These are phyloP conservation scores for Hippocampus kuda DNA, from an alignment of 2,797 vertebrate species.

Conservation along the genomic window DNA sequence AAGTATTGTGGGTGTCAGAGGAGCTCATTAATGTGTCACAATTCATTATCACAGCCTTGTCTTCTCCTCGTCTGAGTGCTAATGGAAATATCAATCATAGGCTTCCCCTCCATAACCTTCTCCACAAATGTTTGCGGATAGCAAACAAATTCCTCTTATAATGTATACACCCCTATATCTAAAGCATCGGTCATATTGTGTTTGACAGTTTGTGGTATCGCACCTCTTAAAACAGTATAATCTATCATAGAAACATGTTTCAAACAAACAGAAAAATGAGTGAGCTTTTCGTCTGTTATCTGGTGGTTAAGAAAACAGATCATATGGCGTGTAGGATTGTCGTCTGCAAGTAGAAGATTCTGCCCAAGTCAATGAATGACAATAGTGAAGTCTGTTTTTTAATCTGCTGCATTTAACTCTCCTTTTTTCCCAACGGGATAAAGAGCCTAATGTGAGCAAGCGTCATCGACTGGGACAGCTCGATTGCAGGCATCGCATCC, in stretches of 20 bases:
- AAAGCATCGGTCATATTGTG: neutral
- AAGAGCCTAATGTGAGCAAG: neutral
- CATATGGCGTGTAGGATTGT: neutral
- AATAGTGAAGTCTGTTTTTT: neutral
- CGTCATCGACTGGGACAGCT: constrained; percentile 41
- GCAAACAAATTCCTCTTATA: neutral
- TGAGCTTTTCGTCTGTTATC: neutral
- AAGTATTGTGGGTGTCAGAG: constrained; percentile 65
- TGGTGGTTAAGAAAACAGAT: neutral
- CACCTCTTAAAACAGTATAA: neutral
- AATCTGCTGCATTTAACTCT: neutral
- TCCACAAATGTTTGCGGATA: constrained; percentile 35
- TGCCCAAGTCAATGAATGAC: neutral
- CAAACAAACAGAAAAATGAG: neutral
- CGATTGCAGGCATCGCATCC: constrained; percentile 12
- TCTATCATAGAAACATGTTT: neutral
- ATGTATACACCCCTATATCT: neutral
- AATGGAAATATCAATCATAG: constrained; percentile 76
- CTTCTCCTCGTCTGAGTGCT: constrained; percentile 67
- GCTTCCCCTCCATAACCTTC: constrained; percentile 48
- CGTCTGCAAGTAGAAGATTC: neutral
- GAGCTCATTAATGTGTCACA: constrained; percentile 76
- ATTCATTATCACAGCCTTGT: constrained; percentile 67
- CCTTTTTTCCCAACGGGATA: constrained; percentile 5
- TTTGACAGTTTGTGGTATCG: neutral